Conservation (phyloP, 1,140 invertebrate genomes). For the Magallana ariakensis region DNA sequence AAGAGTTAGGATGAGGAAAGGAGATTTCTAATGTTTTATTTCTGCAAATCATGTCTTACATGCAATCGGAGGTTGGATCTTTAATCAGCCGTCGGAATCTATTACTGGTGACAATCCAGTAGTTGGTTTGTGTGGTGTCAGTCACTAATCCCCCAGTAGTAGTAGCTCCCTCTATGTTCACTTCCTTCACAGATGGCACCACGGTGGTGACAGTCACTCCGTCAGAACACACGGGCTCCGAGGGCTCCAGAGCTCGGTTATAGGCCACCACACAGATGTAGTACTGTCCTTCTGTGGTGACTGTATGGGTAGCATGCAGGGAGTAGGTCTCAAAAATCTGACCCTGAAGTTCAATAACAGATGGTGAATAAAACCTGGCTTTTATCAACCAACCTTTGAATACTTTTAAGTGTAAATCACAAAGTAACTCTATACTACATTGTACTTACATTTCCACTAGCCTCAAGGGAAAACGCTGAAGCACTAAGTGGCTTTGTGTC, state of each 20-base stretch:
- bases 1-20: background rate
- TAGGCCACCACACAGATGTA: slow-evolving; percentile 67
- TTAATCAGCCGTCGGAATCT: slow-evolving; percentile 46
- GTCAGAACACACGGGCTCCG: slow-evolving; percentile 67
- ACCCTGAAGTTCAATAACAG: background rate
- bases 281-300: slow-evolving; percentile 54
- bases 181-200: slow-evolving; percentile 47
- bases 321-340: slow-evolving; percentile 59
- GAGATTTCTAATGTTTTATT: background rate
- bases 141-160: slow-evolving; percentile 56
- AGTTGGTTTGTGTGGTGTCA: background rate
- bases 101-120: slow-evolving; percentile 54
- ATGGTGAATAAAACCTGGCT: no score
- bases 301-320: slow-evolving; percentile 43
- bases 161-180: slow-evolving; percentile 50
- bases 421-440: background rate
- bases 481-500: slow-evolving; percentile 44
- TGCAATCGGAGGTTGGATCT: slow-evolving; percentile 53
- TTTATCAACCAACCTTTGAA: no score
- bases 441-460: slow-evolving; percentile 22
- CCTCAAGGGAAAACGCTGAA: slow-evolving; percentile 49
- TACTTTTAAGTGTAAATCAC: no score
- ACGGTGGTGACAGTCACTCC: slow-evolving; percentile 61
- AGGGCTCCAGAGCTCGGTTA: slow-evolving; percentile 64
- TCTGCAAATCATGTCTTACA: slow-evolving; percentile 49